phyloP scores from a whole-genome alignment of 2,888 invertebrate species.

The Myathropa florea region DNA sequence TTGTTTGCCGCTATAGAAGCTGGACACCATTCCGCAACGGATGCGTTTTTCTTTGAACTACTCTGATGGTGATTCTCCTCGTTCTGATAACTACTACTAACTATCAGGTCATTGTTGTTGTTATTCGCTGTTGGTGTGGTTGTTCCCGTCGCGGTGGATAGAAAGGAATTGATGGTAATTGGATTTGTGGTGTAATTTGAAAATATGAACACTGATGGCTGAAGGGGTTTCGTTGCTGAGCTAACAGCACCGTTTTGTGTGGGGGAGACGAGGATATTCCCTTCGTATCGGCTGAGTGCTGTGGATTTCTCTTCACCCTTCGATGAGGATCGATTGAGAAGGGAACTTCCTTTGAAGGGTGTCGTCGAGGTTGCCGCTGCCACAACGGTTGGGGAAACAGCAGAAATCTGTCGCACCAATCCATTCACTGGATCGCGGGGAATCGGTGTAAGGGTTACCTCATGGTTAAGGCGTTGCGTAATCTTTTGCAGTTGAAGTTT shows the following conservation, averaged over 20 bases:
- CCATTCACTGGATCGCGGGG: conserved; percentile 55
- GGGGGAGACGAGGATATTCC: conserved; percentile 71
- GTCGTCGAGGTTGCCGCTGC: conserved; percentile 61
- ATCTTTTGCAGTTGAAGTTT: conserved; percentile 43
- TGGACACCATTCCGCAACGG: conserved; percentile 71
- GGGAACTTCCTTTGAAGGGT: conserved; percentile 8
- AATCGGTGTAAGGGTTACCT: conserved; percentile 71
- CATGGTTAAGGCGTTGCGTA: conserved; percentile 66
- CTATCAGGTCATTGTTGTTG: conserved; percentile 71
- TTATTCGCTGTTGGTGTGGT: conserved; percentile 61
- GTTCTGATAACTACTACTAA: conserved; percentile 73
- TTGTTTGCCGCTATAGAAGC: conserved; percentile 73
- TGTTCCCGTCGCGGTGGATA: conserved; percentile 55
- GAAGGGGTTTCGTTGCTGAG: conserved; percentile 76
- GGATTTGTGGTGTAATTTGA: conserved; percentile 78
- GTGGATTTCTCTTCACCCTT: conserved; percentile 7
- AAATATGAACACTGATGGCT: conserved; percentile 79
- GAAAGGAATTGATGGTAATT: conserved; percentile 50
- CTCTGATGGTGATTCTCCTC: conserved; percentile 75
- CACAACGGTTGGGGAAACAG: conserved; percentile 27
- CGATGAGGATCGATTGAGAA: neutral
- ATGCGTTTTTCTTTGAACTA: conserved; percentile 57
- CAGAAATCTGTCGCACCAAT: neutral
- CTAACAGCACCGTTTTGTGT: conserved; percentile 58
- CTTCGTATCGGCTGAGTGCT: conserved; percentile 59